Base-by-base conservation (phyloP, 2,888 invertebrate species). In the Matsumyia berberina region DNA sequence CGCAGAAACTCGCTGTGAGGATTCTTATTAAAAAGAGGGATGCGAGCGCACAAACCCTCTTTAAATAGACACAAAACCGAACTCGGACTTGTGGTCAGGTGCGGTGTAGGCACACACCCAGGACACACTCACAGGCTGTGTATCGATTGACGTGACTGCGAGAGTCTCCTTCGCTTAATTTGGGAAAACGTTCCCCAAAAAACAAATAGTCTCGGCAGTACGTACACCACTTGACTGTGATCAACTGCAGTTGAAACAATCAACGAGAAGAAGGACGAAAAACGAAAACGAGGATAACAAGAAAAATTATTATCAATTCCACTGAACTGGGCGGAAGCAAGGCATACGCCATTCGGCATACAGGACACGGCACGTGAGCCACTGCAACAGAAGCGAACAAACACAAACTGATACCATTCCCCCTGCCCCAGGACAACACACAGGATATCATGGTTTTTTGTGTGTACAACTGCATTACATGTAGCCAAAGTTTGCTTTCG, bases 11-110 rank as follows among this genome's bases (percentile, higher is more conserved):
- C 24, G 35, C 39, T 44, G 12, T 77, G 53, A n/a, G 17, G 35
- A 29, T 55, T 70, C 70, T 44, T 31, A 55, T 62, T 53, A 60
- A 72, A 51, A 49, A 15, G n/a, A 60, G 17, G 31, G 9, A 7
- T 19, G 39, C 9, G 19, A 24, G 57, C 37, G 70, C 33, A 37
- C 64, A 31, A 57, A 55, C 19, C 42, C 57, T 49, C 46, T 72
- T 72, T 70, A 70, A 77, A 82, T 69, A 70, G 69, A 70, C 57
- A 79, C 69, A 81, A 57, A 81, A 53, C 62, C 44, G n/a, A 69
- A 64, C 64, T 51, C 51, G 58, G 70, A 77, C 66, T 70, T 77
- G 70, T 66, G 77, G 81, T 82, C 70, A 70, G 64, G 67, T 77
- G 57, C 44, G 24, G 37, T n/a, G n/a, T 37, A 46, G 29, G 44